These are phyloP conservation scores for Crypturellus undulatus DNA, from an alignment of 2,113 vertebrate genomes.

Conservation along the genomic window DNA sequence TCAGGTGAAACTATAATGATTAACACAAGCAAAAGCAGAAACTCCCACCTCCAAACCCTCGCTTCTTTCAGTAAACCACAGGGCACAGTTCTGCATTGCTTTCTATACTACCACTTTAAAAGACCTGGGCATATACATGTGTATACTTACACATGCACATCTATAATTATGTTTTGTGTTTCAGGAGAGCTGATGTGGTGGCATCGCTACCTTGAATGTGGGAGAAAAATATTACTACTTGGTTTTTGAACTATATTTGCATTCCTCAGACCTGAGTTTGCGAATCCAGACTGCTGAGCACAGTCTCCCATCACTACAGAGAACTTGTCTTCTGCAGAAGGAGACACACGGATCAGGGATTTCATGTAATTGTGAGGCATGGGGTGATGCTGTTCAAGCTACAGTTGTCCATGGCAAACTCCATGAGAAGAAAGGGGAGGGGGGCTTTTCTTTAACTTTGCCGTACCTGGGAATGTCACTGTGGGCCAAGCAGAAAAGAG, in stretches of 20 bases:
- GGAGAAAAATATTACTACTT: background rate
- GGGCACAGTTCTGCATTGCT: background rate
- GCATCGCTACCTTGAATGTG: background rate
- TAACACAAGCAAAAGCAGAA: background rate
- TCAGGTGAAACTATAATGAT: background rate
- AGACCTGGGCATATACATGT: fast-evolving
- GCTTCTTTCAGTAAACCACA: background rate
- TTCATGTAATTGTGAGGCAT: background rate
- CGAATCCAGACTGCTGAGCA: background rate
- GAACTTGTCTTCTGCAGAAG: background rate
- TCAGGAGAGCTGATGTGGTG: background rate
- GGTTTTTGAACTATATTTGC: background rate
- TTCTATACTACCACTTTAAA: background rate
- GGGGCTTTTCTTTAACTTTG: slow-evolving; percentile 34
- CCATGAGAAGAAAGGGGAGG: slow-evolving; percentile 1
- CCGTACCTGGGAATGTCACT: slow-evolving; percentile 41
- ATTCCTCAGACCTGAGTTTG: background rate
- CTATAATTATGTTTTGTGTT: background rate
- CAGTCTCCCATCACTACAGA: background rate
- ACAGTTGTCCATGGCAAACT: slow-evolving; percentile 30
- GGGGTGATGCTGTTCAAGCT: slow-evolving; percentile 7
- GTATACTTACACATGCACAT: background rate
- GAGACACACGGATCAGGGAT: background rate
- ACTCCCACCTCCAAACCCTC: fast-evolving
- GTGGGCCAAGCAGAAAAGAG: slow-evolving; percentile 31